Evolutionary conservation across 2,888 invertebrate genomes (phyloP).

Genomic region (Machimus rusticus): DNA sequence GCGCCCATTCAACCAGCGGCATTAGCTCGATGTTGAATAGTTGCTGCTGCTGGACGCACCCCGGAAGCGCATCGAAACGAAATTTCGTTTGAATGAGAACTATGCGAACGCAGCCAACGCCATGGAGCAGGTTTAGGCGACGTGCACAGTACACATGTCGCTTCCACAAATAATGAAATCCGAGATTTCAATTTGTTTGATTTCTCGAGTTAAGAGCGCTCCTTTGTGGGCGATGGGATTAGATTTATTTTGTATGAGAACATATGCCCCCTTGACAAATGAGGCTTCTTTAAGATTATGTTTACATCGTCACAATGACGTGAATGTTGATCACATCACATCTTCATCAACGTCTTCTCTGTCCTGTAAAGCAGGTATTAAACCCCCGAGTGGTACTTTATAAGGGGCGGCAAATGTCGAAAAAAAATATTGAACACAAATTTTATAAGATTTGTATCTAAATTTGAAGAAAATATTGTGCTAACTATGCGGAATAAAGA

Average conservation of each 20-base stretch:
- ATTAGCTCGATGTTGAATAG: conserved; percentile 7
- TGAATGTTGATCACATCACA: neutral
- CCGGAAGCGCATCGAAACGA: conserved; percentile 31
- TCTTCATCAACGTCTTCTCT: neutral
- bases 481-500: too few relatives aligned
- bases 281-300: neutral
- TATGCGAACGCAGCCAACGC: neutral
- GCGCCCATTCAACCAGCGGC: conserved; percentile 18
- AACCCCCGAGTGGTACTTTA: neutral
- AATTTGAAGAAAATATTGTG: too few relatives aligned
- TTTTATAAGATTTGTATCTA: too few relatives aligned
- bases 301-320: neutral
- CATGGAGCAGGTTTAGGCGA: neutral
- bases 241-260: neutral
- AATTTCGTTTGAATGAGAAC: conserved; percentile 21
- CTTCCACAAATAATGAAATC: conserved; percentile 27
- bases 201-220: conserved; percentile 9
- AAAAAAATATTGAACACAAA: too few relatives aligned
- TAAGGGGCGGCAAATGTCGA: too few relatives aligned
- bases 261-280: neutral
- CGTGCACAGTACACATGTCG: conserved; percentile 23
- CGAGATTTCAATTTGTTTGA: conserved; percentile 28
- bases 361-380: neutral
- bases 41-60: conserved; percentile 34
- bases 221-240: conserved; percentile 5